A percentile compares a stretch with the other conserved stretches of the same genome.
Conservation (phyloP, 2,797 vertebrate species). For the Otus scops region DNA sequence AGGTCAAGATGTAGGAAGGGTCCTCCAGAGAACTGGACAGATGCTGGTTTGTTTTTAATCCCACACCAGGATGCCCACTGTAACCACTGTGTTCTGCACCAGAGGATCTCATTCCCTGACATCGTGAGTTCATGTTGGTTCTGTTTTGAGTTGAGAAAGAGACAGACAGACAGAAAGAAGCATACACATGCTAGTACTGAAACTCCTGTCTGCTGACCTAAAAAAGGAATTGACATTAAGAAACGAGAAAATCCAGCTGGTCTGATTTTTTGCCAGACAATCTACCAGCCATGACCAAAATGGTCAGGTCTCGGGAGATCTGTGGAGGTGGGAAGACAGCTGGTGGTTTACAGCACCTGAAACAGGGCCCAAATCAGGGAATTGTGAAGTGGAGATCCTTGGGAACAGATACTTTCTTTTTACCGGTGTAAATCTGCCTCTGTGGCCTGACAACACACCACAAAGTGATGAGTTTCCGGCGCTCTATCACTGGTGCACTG, state of each 20-base stretch:
- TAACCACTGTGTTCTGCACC: background rate
- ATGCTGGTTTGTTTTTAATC: background rate
- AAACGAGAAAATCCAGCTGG: constrained; percentile 59
- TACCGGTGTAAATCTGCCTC: background rate
- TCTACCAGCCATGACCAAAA: constrained; percentile 45
- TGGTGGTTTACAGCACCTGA: constrained; percentile 45
- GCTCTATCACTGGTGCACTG: background rate
- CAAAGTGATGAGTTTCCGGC: background rate
- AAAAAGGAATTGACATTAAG: constrained; percentile 36
- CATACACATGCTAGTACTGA: background rate
- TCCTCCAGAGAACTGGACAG: background rate
- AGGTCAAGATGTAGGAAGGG: background rate
- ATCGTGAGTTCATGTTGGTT: background rate
- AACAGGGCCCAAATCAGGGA: constrained; percentile 5
- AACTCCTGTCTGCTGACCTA: constrained; percentile 40
- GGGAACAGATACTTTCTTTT: background rate
- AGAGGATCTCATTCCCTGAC: background rate
- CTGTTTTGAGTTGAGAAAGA: background rate
- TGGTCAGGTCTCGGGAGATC: background rate
- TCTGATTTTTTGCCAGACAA: constrained; percentile 50
- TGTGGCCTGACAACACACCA: background rate
- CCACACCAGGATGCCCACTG: background rate
- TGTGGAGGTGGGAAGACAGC: constrained; percentile 42
- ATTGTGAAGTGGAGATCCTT: background rate
- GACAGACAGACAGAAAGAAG: background rate